Conservation (phyloP, 2,888 invertebrate genomes). For the Harmothoe impar region DNA sequence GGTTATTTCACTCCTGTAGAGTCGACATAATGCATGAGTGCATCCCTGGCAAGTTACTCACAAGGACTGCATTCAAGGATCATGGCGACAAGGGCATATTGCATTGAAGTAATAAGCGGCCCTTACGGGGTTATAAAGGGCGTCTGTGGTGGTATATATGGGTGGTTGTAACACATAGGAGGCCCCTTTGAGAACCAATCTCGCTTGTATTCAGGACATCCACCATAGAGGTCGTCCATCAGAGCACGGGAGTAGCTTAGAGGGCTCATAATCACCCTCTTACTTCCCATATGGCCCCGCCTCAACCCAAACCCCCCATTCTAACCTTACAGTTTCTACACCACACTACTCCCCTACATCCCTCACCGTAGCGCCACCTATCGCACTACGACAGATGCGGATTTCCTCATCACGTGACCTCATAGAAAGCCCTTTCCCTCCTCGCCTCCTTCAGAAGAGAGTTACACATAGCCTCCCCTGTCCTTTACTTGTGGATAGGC, state of each 20-base stretch:
- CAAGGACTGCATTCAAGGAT: too few relatives aligned
- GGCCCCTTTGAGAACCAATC: background rate
- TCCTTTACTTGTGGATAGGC: background rate
- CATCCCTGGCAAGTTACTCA: too few relatives aligned
- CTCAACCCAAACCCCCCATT: background rate
- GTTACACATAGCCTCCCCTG: background rate
- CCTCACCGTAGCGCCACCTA: background rate
- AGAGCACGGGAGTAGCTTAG: background rate
- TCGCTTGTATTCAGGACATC: background rate
- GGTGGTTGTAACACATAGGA: background rate
- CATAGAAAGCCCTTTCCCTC: background rate
- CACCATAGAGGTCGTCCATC: too few relatives aligned
- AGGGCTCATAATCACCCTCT: conserved; percentile 27
- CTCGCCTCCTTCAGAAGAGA: background rate
- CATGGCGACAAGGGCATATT: too few relatives aligned
- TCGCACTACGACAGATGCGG: background rate
- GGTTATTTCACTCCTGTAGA: too few relatives aligned
- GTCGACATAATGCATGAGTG: too few relatives aligned
- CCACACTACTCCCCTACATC: background rate
- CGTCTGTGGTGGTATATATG: conserved; percentile 16
- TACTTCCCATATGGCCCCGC: background rate
- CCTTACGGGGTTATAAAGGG: background rate
- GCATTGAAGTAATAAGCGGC: too few relatives aligned
- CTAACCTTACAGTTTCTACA: background rate
- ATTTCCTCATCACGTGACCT: conserved; percentile 28